phyloP scores from a whole-genome alignment of 2,888 invertebrate species.

The Acanthosoma haemorrhoidale region DNA sequence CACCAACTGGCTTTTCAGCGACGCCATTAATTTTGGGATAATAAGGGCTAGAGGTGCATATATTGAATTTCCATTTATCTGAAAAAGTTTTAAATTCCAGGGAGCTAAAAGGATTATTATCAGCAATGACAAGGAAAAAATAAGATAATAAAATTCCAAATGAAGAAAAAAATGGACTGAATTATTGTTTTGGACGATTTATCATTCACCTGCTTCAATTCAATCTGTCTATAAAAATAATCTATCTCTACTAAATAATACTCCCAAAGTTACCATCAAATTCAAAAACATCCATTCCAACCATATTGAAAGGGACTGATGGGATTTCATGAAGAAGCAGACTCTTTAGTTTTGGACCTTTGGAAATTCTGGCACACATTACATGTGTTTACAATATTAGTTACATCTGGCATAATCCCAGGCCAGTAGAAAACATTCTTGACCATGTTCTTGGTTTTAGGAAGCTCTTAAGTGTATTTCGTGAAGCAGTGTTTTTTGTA shows the following conservation, averaged over 20 bases:
- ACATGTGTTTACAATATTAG: neutral
- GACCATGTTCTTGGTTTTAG: neutral
- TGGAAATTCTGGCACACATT: neutral
- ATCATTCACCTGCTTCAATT: neutral
- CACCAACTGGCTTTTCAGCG: neutral
- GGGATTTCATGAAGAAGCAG: neutral
- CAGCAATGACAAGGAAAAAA: too few species aligned
- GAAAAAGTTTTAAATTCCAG: neutral
- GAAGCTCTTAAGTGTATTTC: too few species aligned
- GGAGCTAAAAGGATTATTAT: neutral
- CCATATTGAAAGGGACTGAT: neutral
- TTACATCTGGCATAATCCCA: neutral
- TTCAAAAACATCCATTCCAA: neutral
- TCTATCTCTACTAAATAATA: neutral
- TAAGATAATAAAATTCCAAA: too few species aligned
- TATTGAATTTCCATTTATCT: neutral
- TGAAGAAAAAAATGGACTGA: neutral
- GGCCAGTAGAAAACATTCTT: neutral
- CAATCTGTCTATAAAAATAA: neutral
- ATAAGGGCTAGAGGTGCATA: neutral
- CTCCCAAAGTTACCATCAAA: neutral
- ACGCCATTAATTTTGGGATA: neutral
- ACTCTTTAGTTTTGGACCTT: neutral
- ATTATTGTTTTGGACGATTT: neutral
- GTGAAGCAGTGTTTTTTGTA: too few species aligned